A percentile compares a stretch with the other conserved stretches of the same genome.
Evolutionary conservation across 2,113 vertebrate genomes (phyloP).

Genomic region (Mustelus asterias): DNA sequence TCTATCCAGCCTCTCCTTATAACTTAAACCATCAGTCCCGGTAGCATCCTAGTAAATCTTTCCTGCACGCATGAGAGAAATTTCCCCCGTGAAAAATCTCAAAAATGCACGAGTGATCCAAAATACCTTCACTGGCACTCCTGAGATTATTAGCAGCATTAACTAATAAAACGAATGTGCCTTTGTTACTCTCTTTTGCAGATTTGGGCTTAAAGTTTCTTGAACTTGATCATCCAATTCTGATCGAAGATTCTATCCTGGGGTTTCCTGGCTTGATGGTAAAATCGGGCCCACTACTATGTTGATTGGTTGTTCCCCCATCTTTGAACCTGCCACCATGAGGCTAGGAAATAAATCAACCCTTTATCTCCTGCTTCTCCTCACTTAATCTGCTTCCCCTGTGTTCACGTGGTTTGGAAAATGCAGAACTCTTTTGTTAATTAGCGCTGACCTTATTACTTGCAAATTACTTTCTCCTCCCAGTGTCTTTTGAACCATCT

Average conservation of each 20-base stretch:
- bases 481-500: not conserved
- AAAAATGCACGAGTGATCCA: not conserved
- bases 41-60: no score
- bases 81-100: not conserved
- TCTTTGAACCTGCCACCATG: no score
- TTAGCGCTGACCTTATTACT: not conserved
- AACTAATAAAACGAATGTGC: conserved; percentile 7
- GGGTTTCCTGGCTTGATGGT: not conserved
- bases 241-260: not conserved
- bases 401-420: not conserved
- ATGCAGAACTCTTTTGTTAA: not conserved
- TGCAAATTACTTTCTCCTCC: not conserved
- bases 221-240: not conserved
- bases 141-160: not conserved
- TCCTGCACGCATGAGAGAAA: not conserved
- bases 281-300: no score
- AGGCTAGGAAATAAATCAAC: no score
- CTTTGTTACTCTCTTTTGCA: conserved; percentile 49
- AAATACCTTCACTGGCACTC: not conserved
- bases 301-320: no score
- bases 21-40: no score
- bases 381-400: not conserved
- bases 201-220: conserved; percentile 64
- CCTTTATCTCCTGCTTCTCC: not conserved
- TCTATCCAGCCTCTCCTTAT: no score